Base-by-base conservation (phyloP, 2,113 vertebrate genomes). In the Lucifuga dentata region DNA sequence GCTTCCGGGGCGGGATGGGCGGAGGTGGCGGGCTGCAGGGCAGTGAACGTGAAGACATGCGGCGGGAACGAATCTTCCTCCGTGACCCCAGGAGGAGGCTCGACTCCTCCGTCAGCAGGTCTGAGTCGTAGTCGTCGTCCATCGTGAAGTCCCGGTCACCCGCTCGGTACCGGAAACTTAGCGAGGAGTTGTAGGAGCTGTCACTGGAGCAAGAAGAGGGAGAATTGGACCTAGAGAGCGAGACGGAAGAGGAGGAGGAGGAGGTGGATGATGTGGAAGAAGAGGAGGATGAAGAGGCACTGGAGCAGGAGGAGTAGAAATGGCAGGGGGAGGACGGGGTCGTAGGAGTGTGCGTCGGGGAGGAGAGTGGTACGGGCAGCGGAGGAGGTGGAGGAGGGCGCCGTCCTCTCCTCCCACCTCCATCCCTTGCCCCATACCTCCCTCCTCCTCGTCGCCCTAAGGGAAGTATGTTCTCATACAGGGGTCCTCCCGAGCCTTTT, bases 391-490 rank as follows among this genome's bases (percentile, higher is more conserved):
- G 88, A 46, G 88, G 88, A 23, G 89, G 91, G 16, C 80, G 89
- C 11, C 81, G 85, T 15, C 89, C 88, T 79, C 90, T 90, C 26
- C 90, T 89, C 46, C 86, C 88, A 55, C 29, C 70, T 44, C 80
- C 89, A 52, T 92, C 91, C 1, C 88, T 53, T 36, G 66, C 76
- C 33, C 89, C 91, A 5, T 92, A 92, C 52, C 91, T 88, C 26
- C 94, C 92, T 84, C 95, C 73, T 82, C 93, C 88, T 91, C 95
- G 74, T 76, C 91, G 79, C 38, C 93, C 93, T 62, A 91, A 80
- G 60, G 86, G 92, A 62, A 87, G 84, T 78, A 94, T 91, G 73
- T 90, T 94, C 91, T 91, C 93, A 79, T 93, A 94, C 39, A 88
- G 73, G 23, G 90, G 90, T 57, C 87, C 92, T 73, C 84, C 89